phyloP scores from a whole-genome alignment of 92 coral and sea anemone species.

The Nematostella vectensis region DNA sequence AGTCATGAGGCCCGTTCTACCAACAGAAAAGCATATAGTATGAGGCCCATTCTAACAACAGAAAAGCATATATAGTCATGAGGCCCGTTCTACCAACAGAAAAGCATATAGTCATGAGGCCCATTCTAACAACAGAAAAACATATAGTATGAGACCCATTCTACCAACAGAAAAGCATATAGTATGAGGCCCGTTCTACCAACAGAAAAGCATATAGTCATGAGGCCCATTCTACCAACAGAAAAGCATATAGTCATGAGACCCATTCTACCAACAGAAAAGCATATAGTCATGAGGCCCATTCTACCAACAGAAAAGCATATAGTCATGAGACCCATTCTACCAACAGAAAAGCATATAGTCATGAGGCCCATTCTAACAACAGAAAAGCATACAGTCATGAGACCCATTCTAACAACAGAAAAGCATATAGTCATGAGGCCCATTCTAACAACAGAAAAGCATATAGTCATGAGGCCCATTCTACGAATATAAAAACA shows the following conservation, averaged over 20 bases:
- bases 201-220: not conserved
- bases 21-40: too few species aligned
- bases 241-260: constrained; percentile 30
- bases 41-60: too few species aligned
- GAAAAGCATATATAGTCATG: constrained; percentile 41
- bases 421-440: not conserved
- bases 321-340: too few species aligned
- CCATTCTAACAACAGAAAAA: too few species aligned
- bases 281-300: too few species aligned
- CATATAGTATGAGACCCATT: too few species aligned
- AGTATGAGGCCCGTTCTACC: not conserved
- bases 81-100: constrained; percentile 36
- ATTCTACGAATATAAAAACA: not conserved
- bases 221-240: not conserved
- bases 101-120: too few species aligned
- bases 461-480: constrained; percentile 1
- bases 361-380: constrained; percentile 46
- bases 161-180: too few species aligned
- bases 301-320: too few species aligned
- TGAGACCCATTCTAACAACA: not conserved
- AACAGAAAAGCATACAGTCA: not conserved
- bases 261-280: constrained; percentile 30
- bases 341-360: constrained; percentile 48
- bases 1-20: too few species aligned
- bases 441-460: constrained; percentile 30